Evolutionary conservation across 2,888 invertebrate species (phyloP), one percentile per base, ranked within the genome.

Genomic region (Smittia aterrima): DNA sequence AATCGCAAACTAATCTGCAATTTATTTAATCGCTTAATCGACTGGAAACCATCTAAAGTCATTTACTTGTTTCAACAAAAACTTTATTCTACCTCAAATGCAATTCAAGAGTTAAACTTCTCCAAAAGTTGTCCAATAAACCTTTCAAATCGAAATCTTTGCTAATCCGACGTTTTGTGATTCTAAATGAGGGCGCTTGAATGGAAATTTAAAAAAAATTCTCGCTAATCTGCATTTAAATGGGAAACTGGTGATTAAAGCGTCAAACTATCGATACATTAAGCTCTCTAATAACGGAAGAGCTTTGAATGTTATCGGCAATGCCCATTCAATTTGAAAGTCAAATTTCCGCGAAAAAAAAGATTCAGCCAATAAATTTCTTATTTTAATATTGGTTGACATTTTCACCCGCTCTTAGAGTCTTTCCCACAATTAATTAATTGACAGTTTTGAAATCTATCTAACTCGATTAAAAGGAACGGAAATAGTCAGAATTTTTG

Each of bases 301-400:
- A 47, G 7, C 18, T 47, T 47, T n/a, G 53, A n/a, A 16, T 4
- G 53, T 47, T 18, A 1, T 58, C 18, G 3, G 18, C 58, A 22
- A 4, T 20, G 58, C 9, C 13, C 13, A 27, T 22, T 3, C 22
- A 16, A 64, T 64, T 64, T 64, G 64, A 64, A 27, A 64, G 27
- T 64, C 64, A 64, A 64, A 64, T 64, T 64, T 64, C n/a, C 7
- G 25, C 27, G 64, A n/a, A 64, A 64, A 25, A 25, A 27, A 4
- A 25, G 27, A 64, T n/a, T 24, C n/a, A 27, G 25, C 13, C 22
- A 24, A 64, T 64, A 64, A 58, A 27, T 64, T 64, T 64, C 64
- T 25, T 13, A 18, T 13, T 47, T 18, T 64, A 64, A 27, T 64
- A 27, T 24, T 24, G 64, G n/a, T 27, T 1, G 27, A 13, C 18